These are phyloP conservation scores for Ornithoptera alexandrae DNA, from an alignment of 2,888 invertebrate genomes.

Conservation along the genomic window DNA sequence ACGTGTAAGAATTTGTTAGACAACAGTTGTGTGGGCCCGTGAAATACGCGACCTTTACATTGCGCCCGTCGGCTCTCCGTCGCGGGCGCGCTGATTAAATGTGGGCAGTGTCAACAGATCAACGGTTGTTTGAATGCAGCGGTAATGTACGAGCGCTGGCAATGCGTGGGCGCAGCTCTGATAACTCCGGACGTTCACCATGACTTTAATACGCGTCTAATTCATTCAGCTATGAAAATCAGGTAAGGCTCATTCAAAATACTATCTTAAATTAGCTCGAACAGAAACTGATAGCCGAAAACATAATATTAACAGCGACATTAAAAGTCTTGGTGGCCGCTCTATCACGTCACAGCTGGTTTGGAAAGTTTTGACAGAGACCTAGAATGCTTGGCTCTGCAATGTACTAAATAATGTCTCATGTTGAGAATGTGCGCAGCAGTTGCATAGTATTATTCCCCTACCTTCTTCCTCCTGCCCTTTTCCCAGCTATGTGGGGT, in stretches of 20 bases:
- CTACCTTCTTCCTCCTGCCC: too few species aligned
- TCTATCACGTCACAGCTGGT: too few species aligned
- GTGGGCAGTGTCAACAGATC: slow-evolving; percentile 36
- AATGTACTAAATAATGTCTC: too few species aligned
- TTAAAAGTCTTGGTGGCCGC: too few species aligned
- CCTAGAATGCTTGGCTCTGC: too few species aligned
- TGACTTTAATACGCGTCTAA: neutral
- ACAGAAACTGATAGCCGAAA: neutral
- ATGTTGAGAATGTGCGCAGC: too few species aligned
- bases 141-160: slow-evolving; percentile 36
- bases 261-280: neutral
- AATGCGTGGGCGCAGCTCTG: slow-evolving; percentile 25
- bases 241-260: neutral
- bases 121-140: slow-evolving; percentile 33
- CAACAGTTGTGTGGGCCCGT: slow-evolving; percentile 11
- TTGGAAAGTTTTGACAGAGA: too few species aligned
- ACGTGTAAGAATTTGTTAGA: slow-evolving; percentile 1
- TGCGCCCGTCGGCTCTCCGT: slow-evolving; percentile 26
- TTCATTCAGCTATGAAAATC: neutral
- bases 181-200: slow-evolving; percentile 1
- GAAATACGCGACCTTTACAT: slow-evolving; percentile 21
- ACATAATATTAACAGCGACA: too few species aligned
- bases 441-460: too few species aligned
- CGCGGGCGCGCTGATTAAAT: slow-evolving; percentile 29
- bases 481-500: too few species aligned